Percentiles rank a stretch among this genome's conserved stretches.
Evolutionary conservation across 2,113 vertebrate species (phyloP).

Genomic region (Anarhynchus alexandrinus): DNA sequence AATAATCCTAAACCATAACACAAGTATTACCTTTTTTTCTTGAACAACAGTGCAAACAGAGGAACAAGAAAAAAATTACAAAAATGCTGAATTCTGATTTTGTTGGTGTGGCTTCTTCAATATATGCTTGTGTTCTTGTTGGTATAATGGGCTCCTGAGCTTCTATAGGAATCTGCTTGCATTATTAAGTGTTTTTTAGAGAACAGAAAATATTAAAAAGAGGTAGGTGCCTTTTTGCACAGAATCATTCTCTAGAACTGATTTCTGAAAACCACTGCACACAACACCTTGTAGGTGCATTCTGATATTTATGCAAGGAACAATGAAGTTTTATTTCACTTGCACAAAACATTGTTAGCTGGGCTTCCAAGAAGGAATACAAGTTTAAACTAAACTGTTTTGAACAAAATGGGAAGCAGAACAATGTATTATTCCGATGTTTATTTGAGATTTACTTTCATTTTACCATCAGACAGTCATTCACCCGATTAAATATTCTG

Average conservation of each 20-base stretch:
- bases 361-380: not conserved
- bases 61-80: not conserved
- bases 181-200: not conserved
- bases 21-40: not conserved
- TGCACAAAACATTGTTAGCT: not conserved
- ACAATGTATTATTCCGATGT: not conserved
- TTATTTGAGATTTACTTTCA: not conserved
- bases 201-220: not conserved
- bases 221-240: not conserved
- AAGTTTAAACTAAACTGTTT: not conserved
- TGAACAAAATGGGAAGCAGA: not conserved
- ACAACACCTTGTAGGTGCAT: not conserved
- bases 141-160: not conserved
- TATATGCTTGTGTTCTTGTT: not conserved
- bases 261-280: not conserved
- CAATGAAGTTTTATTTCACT: not conserved
- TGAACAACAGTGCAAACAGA: accelerated
- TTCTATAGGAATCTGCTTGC: not conserved
- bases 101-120: not conserved
- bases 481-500: not conserved
- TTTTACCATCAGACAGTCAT: not conserved
- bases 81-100: not conserved
- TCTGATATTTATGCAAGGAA: not conserved
- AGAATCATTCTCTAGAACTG: not conserved
- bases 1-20: not conserved